A percentile compares a stretch with the other conserved stretches of the same genome.
Conservation (phyloP, 2,797 vertebrate species). For the Crotalus adamanteus region DNA sequence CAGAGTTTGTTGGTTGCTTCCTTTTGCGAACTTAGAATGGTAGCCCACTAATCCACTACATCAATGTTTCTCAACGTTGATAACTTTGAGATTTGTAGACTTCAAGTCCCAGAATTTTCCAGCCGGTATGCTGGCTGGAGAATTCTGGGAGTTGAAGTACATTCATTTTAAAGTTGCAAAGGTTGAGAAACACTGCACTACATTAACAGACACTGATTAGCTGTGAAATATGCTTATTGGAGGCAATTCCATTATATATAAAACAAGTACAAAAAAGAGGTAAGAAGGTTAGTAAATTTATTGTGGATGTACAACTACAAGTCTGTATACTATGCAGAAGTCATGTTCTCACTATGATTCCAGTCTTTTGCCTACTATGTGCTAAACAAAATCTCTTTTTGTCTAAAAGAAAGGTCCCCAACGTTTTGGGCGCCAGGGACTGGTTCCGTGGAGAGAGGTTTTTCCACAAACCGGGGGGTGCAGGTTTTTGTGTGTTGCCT, state of each 20-base stretch:
- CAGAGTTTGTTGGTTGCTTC: conserved; percentile 18
- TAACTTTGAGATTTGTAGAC: too few relatives aligned
- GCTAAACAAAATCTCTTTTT: not conserved
- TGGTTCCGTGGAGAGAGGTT: too few relatives aligned
- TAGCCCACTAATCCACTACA: not conserved
- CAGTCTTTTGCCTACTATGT: not conserved
- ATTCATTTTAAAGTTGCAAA: too few relatives aligned
- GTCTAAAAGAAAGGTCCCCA: not conserved
- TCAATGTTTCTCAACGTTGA: too few relatives aligned
- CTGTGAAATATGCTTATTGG: not conserved
- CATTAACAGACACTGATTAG: not conserved
- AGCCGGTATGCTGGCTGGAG: too few relatives aligned
- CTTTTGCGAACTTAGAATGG: conserved; percentile 9
- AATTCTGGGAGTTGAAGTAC: too few relatives aligned
- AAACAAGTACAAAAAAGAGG: not conserved
- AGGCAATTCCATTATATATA: not conserved
- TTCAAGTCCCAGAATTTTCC: too few relatives aligned
- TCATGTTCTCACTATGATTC: not conserved
- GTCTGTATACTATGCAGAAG: not conserved
- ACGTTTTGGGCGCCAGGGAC: too few relatives aligned
- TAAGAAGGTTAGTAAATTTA: not conserved
- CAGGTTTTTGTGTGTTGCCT: too few relatives aligned
- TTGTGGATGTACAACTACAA: not conserved
- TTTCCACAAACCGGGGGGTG: too few relatives aligned
- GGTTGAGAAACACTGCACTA: too few relatives aligned